Base-by-base conservation (phyloP, 1,140 invertebrate genomes). In the Zaprionus ghesquierei region DNA sequence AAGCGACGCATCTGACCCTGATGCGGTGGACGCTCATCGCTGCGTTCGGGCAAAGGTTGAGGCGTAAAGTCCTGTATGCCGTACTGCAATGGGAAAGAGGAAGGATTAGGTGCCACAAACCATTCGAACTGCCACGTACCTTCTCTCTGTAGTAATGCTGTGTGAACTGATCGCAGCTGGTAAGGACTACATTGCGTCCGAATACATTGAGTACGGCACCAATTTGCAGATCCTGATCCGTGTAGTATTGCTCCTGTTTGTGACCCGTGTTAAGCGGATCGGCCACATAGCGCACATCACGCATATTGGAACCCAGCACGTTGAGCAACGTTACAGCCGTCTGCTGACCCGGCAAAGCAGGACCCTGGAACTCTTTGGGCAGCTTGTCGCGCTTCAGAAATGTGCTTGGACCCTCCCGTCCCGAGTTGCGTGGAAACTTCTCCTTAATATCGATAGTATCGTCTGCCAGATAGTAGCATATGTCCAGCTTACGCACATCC, bases 391-490 rank as follows among this genome's bases (percentile, higher is more conserved):
- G 94, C 71, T 94, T 95, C 18, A 98, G 92, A 68, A 98, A 95
- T 74, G 96, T 94, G 0, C 94, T 93, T 55, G 95, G 95, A 3
- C 94, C 94, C 90, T 96, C 95, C 23, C 94, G 93, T 0, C 96
- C 95, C 25, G 95, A 94, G 82, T 96, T 96, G 1, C 94, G 90
- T 3, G 94, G 93, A 61, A 96, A 93, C 2, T 94, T 94, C 93
- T 96, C 97, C 72, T 96, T 95, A 4, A 99, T 95, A 90, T 98
- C 97, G 15, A 98, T 95, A 0, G 97, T 98, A 85, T 98, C 96
- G 91, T 99, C 97, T 0, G 95, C 94, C 12, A 98, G 92, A 92
- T 96, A 98, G 91, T 97, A 98, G 91, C 95, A 94, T 5, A 98
- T 92, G 78, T 96, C 95, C 3, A 97, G 92, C 77, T 96, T 92